A percentile compares a stretch with the other conserved stretches of the same genome.
These are phyloP conservation scores for Aradus depressus DNA, from an alignment of 2,888 invertebrate genomes.

Conservation along the genomic window DNA sequence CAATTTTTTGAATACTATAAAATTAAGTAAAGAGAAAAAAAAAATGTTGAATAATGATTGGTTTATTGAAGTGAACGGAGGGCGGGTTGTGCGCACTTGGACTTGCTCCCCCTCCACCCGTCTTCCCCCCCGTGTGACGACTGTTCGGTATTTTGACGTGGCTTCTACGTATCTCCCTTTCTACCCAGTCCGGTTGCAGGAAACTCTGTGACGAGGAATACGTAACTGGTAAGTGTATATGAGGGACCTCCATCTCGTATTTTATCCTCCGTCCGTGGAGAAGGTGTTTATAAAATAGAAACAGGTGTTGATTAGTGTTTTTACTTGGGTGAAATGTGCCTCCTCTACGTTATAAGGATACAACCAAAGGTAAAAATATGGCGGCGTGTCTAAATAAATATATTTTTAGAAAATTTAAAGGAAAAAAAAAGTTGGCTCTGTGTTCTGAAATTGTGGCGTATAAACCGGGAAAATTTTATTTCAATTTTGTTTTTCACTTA, in stretches of 20 bases:
- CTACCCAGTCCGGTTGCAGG: slow-evolving; percentile 89
- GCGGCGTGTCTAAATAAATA: slow-evolving; percentile 25
- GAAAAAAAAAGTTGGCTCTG: background rate
- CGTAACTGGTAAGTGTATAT: slow-evolving; percentile 78
- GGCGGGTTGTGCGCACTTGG: slow-evolving; percentile 15
- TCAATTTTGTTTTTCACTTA: too few species aligned
- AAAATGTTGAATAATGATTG: background rate
- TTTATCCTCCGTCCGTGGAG: slow-evolving; percentile 3
- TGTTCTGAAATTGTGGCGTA: too few species aligned
- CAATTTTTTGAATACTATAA: background rate
- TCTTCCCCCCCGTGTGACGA: slow-evolving; percentile 31
- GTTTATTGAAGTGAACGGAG: slow-evolving; percentile 1
- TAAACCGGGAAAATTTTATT: too few species aligned
- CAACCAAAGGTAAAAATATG: slow-evolving; percentile 26
- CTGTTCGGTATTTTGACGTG: slow-evolving; percentile 78
- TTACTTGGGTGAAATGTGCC: slow-evolving; percentile 3
- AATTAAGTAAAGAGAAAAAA: background rate
- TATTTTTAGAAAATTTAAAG: too few species aligned
- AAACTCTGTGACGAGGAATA: slow-evolving; percentile 90
- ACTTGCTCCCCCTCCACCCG: slow-evolving; percentile 19
- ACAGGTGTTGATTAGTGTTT: too few species aligned
- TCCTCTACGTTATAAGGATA: slow-evolving; percentile 12
- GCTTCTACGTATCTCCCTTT: slow-evolving; percentile 85
- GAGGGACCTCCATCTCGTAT: slow-evolving; percentile 8
- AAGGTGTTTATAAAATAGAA: too few species aligned